Conservation (phyloP, 2,797 vertebrate genomes). For the Mastacembelus armatus region DNA sequence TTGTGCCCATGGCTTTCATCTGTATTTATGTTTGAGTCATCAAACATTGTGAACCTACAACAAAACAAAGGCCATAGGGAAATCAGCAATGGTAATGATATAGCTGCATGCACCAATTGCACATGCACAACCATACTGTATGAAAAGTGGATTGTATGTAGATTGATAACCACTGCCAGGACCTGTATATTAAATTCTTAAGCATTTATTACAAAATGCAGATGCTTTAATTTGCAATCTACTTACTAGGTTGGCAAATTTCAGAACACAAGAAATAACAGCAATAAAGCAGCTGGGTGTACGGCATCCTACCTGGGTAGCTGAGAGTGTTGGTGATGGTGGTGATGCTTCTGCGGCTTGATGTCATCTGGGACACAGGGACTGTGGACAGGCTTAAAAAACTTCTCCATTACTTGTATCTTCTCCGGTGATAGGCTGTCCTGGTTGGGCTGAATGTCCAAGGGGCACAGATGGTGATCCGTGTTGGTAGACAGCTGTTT, state of each 20-base stretch:
- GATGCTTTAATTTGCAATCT: background rate
- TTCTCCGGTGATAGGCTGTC: slow-evolving; percentile 61
- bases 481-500: slow-evolving; percentile 18
- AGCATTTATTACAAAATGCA: background rate
- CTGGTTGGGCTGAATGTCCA: slow-evolving; percentile 17
- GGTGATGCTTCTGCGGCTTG: slow-evolving; percentile 65
- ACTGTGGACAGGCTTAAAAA: slow-evolving; percentile 81
- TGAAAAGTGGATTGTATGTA: too few relatives aligned
- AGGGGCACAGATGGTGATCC: slow-evolving; percentile 14
- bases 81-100: background rate
- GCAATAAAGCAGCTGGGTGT: background rate
- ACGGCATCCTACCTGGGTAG: slow-evolving; percentile 64
- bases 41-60: slow-evolving; percentile 64
- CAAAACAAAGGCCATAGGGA: background rate
- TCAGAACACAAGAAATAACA: background rate
- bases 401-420: slow-evolving; percentile 81
- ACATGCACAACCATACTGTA: background rate
- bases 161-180: background rate
- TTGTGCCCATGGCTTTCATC: slow-evolving; percentile 61
- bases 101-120: background rate
- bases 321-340: slow-evolving; percentile 58
- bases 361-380: slow-evolving; percentile 64
- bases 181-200: background rate
- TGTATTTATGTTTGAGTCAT: slow-evolving; percentile 58
- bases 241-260: background rate